Percentiles rank a stretch among this genome's conserved stretches.
These are phyloP conservation scores for Ptilonorhynchus violaceus DNA, from an alignment of 2,113 vertebrate genomes.

Conservation along the genomic window DNA sequence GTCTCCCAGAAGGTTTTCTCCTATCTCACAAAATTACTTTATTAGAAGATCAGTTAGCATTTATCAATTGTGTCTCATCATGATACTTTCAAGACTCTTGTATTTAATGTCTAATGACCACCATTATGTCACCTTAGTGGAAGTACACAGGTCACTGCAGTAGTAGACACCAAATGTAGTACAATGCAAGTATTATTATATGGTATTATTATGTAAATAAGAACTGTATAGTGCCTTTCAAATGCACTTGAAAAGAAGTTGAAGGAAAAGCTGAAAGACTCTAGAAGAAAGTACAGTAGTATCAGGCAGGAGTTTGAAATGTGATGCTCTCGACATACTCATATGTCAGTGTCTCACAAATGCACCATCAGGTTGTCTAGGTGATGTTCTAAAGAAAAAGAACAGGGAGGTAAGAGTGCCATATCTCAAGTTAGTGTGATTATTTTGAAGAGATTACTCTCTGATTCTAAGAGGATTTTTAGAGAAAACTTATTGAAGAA, in stretches of 20 bases:
- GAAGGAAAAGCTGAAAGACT: neutral
- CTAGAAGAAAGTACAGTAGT: neutral
- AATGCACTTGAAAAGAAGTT: neutral
- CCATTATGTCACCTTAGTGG: neutral
- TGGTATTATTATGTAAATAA: constrained; percentile 10
- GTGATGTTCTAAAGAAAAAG: neutral
- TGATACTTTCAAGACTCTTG: neutral
- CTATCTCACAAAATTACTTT: neutral
- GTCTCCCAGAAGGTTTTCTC: neutral
- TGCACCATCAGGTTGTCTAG: neutral
- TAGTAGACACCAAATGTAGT: neutral
- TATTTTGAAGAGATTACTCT: neutral
- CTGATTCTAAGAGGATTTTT: neutral
- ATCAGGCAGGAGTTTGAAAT: neutral
- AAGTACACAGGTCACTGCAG: neutral
- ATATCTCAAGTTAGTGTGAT: neutral
- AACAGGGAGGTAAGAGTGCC: neutral
- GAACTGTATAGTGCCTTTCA: neutral
- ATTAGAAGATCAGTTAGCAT: neutral
- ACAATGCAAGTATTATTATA: neutral
- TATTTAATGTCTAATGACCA: neutral
- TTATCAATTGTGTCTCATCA: neutral
- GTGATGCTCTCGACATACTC: neutral
- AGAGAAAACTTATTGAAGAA: neutral
- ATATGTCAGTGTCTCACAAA: neutral